Evolutionary conservation across 2,113 vertebrate species (phyloP), one percentile per base, ranked within the genome.

Genomic region (Sigmodon hispidus): DNA sequence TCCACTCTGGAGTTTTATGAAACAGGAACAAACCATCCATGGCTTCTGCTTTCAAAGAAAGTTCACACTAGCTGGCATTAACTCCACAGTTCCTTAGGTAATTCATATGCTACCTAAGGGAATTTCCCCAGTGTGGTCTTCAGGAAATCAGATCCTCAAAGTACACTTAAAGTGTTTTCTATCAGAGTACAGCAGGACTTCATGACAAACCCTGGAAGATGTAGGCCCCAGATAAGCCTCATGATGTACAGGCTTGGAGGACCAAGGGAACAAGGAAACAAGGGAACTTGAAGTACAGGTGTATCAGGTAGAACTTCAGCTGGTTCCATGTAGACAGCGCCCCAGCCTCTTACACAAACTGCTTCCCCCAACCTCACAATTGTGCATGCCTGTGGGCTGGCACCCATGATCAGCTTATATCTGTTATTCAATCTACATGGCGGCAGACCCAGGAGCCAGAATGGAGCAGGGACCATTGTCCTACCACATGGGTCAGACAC

Each of bases 401-500:
- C 63, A 76, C 40, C 40, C n/a, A 26, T 0, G 4, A 69, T 10
- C 19, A 29, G 79, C 36, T 40, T 29, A 19, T 1, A 43, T 19
- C 36, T 36, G 34, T 52, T 24, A 34, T 12, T 22, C 31, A 48
- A 34, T 7, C 9, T 22, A 67, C 22, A 26, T 11, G 48, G 45
- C 2, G 45, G 24, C 15, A 92, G 52, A 77, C 40, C 67, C 17
- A 69, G 86, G 43, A 1, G 10, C 19, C 43, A 43, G 10, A 52
- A 75, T 67, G 12, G 40, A 63, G 65, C 24, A 0, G 0, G 80
- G 8, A 36, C 8, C 21, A 4, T 4, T 0, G 17, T 50, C 43
- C 1, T 0, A 11, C 15, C 10, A 63, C 36, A 29, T 10, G 22
- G 13, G 9, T 5, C 6, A 5, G 63, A 45, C 6, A 17, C 0